Evolutionary conservation across 1,140 invertebrate species (phyloP), one percentile per base, ranked within the genome.

Genomic region (Plodia interpunctella): DNA sequence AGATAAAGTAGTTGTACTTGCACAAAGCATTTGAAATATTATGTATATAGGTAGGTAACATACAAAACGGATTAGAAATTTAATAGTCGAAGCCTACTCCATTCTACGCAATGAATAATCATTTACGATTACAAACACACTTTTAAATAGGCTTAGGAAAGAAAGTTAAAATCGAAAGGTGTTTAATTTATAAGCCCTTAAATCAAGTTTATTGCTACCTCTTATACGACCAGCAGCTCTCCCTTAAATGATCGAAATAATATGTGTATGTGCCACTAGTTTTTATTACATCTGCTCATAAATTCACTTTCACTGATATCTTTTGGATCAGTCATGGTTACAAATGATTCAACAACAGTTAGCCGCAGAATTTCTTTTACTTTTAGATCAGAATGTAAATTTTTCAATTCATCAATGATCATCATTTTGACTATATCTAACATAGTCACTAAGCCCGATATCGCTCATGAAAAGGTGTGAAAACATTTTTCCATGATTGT

Each of bases 131-230:
- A 28, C 35, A 59, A 59, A 57, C 58, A 52, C 60, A 49, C 28
- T 62, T 65, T 60, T 28, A 57, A 67, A 60, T 63, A 56, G 62
- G 49, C 56, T 71, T 68, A 49, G 59, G 69, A 70, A 80, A 72
- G 75, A 81, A 85, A 82, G 82, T 77, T 74, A 57, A 44, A 69
- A 70, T 65, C 54, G 65, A 75, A 72, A 74, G 66, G 66, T 73
- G 73, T 77, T 76, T 70, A 63, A 70, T 73, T 70, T 67, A 73
- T 66, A 69, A 66, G 74, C 76, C 78, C 76, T 75, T 78, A 68
- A 72, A 74, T 73, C 63, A 73, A 63, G 38, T 74, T 76, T 73
- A 74, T 74, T 55, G 60, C 70, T 59, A 50, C 52, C 60, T 65
- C 62, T 72, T 74, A 68, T 65, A n/a, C n/a, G 9, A 63, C 35